These are phyloP conservation scores for Mythimna albipuncta DNA, from an alignment of 2,888 invertebrate species.

Conservation along the genomic window DNA sequence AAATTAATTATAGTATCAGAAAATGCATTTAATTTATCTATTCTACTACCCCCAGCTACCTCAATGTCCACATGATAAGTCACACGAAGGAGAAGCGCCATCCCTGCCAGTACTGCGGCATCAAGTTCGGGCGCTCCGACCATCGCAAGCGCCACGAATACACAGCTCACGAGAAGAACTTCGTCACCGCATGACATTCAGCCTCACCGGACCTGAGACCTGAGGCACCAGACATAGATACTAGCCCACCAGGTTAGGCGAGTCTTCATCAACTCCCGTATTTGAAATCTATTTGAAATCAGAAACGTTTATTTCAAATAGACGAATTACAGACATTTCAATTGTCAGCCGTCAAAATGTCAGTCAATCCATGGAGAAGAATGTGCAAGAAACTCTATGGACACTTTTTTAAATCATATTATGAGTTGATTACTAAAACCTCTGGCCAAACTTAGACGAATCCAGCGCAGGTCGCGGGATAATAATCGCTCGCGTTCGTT, in stretches of 20 bases:
- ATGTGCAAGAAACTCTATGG: no score
- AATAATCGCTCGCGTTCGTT: not conserved
- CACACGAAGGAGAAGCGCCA: constrained; percentile 84
- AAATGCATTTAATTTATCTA: no score
- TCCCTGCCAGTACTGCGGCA: constrained; percentile 83
- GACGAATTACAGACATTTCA: no score
- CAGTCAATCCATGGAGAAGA: no score
- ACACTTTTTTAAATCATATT: no score
- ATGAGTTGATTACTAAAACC: not conserved
- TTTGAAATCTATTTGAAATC: not conserved
- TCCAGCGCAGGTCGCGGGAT: not conserved
- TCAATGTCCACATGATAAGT: constrained; percentile 79
- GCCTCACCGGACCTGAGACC: not conserved
- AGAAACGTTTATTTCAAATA: no score
- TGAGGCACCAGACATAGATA: constrained; percentile 7
- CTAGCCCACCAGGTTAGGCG: not conserved
- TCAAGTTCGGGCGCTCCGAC: constrained; percentile 84
- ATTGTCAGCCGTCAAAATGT: no score
- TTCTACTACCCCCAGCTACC: constrained; percentile 70
- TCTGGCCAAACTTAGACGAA: not conserved
- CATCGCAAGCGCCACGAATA: constrained; percentile 84
- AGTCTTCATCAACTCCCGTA: no score
- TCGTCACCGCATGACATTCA: constrained; percentile 42
- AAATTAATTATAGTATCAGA: no score
- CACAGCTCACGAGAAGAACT: constrained; percentile 80